A percentile compares a stretch with the other conserved stretches of the same genome.
Evolutionary conservation across 2,797 vertebrate genomes (phyloP).

Genomic region (Rhinatrema bivittatum): DNA sequence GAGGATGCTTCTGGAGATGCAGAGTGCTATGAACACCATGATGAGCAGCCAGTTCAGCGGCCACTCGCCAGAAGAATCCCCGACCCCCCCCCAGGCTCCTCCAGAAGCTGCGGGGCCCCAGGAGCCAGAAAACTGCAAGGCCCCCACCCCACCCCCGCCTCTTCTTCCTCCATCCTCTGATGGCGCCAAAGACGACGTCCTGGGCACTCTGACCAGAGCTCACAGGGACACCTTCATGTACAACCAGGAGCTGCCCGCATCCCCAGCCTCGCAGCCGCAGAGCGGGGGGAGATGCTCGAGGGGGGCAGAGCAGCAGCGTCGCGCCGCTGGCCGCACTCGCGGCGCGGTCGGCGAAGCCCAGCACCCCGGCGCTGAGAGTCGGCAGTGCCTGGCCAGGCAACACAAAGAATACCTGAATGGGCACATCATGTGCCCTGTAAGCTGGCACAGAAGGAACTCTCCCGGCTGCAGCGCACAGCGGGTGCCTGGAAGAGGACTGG

Average conservation of each 20-base stretch:
- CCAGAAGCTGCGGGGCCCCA: conserved; percentile 50
- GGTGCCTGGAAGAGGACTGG: conserved; percentile 46
- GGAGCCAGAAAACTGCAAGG: conserved; percentile 41
- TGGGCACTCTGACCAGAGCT: conserved; percentile 54
- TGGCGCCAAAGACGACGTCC: conserved; percentile 85
- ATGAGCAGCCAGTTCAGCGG: conserved; percentile 84
- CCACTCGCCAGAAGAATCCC: conserved; percentile 57
- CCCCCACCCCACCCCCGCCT: conserved; percentile 33
- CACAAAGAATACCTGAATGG: conserved; percentile 63
- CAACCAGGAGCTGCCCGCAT: conserved; percentile 65
- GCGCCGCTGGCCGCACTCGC: conserved; percentile 50
- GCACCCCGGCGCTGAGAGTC: conserved; percentile 40
- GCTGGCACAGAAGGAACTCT: conserved; percentile 54
- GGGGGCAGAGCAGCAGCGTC: conserved; percentile 37
- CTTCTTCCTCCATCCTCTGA: conserved; percentile 49
- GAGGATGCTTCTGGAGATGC: conserved; percentile 97
- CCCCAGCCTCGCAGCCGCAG: conserved; percentile 34
- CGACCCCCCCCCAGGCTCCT: neutral
- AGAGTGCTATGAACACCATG: conserved; percentile 96
- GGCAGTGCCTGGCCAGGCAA: conserved; percentile 50
- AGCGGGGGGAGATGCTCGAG: conserved; percentile 42
- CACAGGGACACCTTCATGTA: conserved; percentile 73
- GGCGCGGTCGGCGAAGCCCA: conserved; percentile 32
- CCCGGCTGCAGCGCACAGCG: conserved; percentile 47
- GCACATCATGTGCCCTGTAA: conserved; percentile 51